Base-by-base conservation (phyloP, 2,888 invertebrate genomes). In the Flexamia atlantica region DNA sequence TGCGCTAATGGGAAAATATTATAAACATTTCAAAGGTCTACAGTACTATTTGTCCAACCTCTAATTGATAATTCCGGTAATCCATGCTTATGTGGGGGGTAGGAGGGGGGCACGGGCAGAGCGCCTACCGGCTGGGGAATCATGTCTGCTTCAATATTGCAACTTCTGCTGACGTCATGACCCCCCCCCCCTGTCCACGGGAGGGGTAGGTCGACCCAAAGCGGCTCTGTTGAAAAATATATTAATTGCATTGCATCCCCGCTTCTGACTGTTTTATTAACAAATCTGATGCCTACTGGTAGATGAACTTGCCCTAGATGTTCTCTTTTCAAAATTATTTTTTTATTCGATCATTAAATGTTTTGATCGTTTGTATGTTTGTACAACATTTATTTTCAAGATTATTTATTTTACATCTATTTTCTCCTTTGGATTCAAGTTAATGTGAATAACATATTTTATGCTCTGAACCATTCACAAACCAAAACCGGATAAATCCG, bases 141-240 rank as follows among this genome's bases (percentile, higher is more conserved):
- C 76, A 76, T 76, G 76, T 50, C 76, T 40, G 76, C 28, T 76
- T 76, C 76, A 76, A 76, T 76, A 76, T 76, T 76, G 76, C 76
- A 76, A 14, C 20, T 28, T 28, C 12, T 76, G 76, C 40, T 76
- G 76, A 76, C 76, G 76, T 76, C 76, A 76, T 76, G 17, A 1
- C 46, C 50, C 42, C 50, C 46, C 42, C 36, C 42, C 42, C 36
- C 70, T 12, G 25, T 10, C 28, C 28, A 12, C 14, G 28, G n/a
- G 46, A 25, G 40, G 42, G 76, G 50, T 40, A 25, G 76, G 17
- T 28, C 1, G n/a, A 20, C 42, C 72, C 46, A 46, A 76, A 42
- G 50, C 46, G 50, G 76, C 28, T 50, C 28, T 76, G 76, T 76
- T 76, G 76, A 76, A 76, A 76, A 76, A 76, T 76, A 28, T 25